Evolutionary conservation across 30 jellyfish, hydroid and myxozoan genomes (phyloP).

Genomic region (Catostylus mosaicus): DNA sequence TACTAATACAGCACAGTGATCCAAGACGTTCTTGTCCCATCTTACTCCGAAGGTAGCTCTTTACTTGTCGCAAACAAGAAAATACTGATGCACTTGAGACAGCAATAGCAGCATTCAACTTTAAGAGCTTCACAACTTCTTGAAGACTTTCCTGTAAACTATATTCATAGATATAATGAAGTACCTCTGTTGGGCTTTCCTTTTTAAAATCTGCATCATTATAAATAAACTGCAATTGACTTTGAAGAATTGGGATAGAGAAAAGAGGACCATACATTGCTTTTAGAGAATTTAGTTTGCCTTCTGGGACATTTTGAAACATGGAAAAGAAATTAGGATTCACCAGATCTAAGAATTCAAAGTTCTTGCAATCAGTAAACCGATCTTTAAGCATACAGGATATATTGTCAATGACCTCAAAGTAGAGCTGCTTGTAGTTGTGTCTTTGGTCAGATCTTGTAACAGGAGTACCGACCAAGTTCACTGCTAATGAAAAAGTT

Average conservation of each 20-base stretch:
- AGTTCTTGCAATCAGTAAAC: no score
- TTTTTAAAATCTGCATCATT: conserved; percentile 31
- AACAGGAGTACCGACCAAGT: conserved; percentile 21
- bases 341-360: no score
- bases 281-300: conserved; percentile 5
- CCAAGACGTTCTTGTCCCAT: conserved; percentile 66
- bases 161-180: conserved; percentile 2
- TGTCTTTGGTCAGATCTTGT: no score
- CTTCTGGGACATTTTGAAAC: no score
- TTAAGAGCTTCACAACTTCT: conserved; percentile 31
- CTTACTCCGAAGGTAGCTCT: conserved; percentile 29
- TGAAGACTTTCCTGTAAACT: conserved; percentile 26
- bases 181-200: conserved; percentile 24
- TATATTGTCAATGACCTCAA: no score
- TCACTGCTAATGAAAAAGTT: neutral
- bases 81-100: conserved; percentile 39
- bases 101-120: conserved; percentile 40
- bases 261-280: conserved; percentile 36
- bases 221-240: conserved; percentile 42
- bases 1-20: conserved; percentile 35
- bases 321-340: no score
- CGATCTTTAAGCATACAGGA: no score
- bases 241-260: conserved; percentile 13
- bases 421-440: no score
- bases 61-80: conserved; percentile 34